Base-by-base conservation (phyloP, 2,888 invertebrate genomes). In the Galeopsomyia nigrocyanea region DNA sequence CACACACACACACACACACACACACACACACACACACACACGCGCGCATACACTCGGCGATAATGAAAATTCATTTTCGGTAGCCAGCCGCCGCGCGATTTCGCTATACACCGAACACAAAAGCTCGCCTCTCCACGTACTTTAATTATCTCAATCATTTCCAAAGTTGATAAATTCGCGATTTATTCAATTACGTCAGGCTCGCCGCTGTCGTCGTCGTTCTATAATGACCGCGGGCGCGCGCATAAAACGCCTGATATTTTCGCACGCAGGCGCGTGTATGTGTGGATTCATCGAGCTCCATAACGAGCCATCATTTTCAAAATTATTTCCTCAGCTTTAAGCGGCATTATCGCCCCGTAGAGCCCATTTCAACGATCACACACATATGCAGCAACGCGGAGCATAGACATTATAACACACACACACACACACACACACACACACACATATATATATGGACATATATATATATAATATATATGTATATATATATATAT, bases 231-330 rank as follows among this genome's bases (percentile, higher is more conserved):
- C 47, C 47, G 16, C 46, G 19, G 16, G 7, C 19, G 53, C 39
- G 16, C 26, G 14, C 16, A n/a, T 49, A 56, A 22, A 26, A 56
- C n/a, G 31, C 22, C 46, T 39, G 39, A 26, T 51, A 17, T 50
- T 21, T 58, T 53, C 51, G 17, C 60, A 39, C 46, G 22, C 39
- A n/a, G 21, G 47, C 19, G 39, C 14, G 26, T 5, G 26, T 26
- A 26, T 26, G 26, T 5, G 16, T 19, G 19, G 26, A 49, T 62
- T 62, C 49, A 62, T 26, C 50, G 26, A 31, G 55, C 49, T 56
- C 62, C n/a, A n/a, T 68, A 68, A 62, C 68, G 56, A 62, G 62
- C 62, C 49, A 46, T 56, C 62, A 49, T 68, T 68, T 62, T 62
- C 57, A 50, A 60, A 68, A 68, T 68, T 53, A 61, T 61, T 53